Percentiles rank a stretch among this genome's conserved stretches.
Evolutionary conservation across 2,888 invertebrate genomes (phyloP).

Genomic region (Hydriomena furcata): DNA sequence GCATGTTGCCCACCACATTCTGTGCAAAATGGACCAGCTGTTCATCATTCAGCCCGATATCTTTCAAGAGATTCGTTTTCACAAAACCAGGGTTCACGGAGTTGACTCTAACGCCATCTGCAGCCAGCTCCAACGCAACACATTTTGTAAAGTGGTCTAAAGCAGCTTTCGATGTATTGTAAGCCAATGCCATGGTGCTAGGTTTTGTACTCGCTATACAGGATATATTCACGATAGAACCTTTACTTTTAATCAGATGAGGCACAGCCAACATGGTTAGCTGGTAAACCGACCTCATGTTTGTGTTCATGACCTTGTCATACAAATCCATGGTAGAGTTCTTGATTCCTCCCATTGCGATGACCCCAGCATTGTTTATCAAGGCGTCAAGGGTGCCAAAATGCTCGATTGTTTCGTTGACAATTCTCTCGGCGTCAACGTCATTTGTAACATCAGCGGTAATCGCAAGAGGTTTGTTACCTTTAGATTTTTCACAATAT

Average conservation of each 20-base stretch:
- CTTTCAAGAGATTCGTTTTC: conserved; percentile 91
- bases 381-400: conserved; percentile 89
- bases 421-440: conserved; percentile 84
- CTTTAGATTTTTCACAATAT: conserved; percentile 83
- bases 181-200: conserved; percentile 90
- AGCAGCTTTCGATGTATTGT: conserved; percentile 95
- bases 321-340: conserved; percentile 90
- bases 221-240: conserved; percentile 95
- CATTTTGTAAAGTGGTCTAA: conserved; percentile 97
- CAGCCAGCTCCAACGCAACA: conserved; percentile 92
- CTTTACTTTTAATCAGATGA: conserved; percentile 90
- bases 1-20: conserved; percentile 88
- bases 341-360: conserved; percentile 91
- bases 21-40: conserved; percentile 91
- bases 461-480: conserved; percentile 80
- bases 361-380: conserved; percentile 93
- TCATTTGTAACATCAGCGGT: conserved; percentile 87
- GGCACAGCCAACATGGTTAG: conserved; percentile 93
- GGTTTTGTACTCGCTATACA: conserved; percentile 90
- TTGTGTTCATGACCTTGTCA: conserved; percentile 93
- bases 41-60: conserved; percentile 79
- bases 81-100: conserved; percentile 97
- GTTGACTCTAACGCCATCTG: conserved; percentile 93
- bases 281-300: conserved; percentile 91
- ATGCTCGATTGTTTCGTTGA: conserved; percentile 87